Evolutionary conservation across 2,888 invertebrate genomes (phyloP), one percentile per base, ranked within the genome.

Genomic region (Poecilobothrus nobilitatus): DNA sequence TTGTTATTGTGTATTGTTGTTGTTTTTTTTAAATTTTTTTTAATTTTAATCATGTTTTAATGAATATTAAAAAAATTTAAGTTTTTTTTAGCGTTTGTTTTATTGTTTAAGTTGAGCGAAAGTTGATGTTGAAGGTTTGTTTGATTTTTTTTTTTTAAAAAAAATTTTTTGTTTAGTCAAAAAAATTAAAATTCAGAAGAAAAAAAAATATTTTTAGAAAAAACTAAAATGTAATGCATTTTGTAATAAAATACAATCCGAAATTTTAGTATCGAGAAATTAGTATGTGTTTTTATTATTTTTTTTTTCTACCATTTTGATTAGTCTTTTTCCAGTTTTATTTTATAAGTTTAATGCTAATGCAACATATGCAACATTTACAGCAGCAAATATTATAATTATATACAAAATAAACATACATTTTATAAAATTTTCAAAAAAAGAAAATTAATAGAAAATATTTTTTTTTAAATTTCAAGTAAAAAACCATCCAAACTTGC

Each of bases 41-140:
- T 71, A 70, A 66, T 53, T 65, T 71, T 73, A 70, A 65, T 34
- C 53, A 66, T 66, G 69, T 70, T 69, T 71, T 71, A 68, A 67
- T n/a, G 65, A 67, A 67, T 68, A 66, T n/a, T n/a, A n/a, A n/a
- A n/a, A n/a, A n/a, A n/a, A 67, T 68, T 71, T 69, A 66, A 70
- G 71, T 68, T 70, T 33, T 68, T 68, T 68, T 37, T 68, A 65
- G 69, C 69, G 68, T 63, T 68, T 67, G 68, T 70, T 69, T 63
- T 69, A 68, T 70, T 70, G 67, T 69, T 71, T 44, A 66, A 65
- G 67, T 66, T 67, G 68, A 53, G 53, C 53, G 53, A 53, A 53
- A 53, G 53, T 53, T 53, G 53, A 53, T 53, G 53, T 53, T 22
- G 63, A 63, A 63, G 63, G 21, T 21, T 62, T 62, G 62, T 62